phyloP scores from a whole-genome alignment of 2,888 invertebrate species.

The Selenia dentaria region DNA sequence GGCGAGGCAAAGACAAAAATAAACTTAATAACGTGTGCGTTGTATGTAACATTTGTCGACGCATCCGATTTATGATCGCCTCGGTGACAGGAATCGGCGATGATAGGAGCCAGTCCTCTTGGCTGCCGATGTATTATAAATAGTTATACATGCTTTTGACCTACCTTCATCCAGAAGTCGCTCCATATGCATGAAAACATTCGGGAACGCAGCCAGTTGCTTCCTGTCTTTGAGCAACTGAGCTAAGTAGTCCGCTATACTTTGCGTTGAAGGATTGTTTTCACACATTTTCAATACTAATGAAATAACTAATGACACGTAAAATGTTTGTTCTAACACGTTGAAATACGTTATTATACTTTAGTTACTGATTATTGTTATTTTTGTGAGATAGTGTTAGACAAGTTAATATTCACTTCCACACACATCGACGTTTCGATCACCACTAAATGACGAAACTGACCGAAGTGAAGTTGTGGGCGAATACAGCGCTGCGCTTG shows the following conservation, averaged over 20 bases:
- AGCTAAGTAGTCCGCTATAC: conserved; percentile 99
- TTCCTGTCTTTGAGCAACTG: conserved; percentile 99
- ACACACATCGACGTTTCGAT: conserved; percentile 81
- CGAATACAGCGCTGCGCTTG: conserved; percentile 80
- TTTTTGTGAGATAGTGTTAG: conserved; percentile 82
- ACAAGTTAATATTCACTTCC: conserved; percentile 83
- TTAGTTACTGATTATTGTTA: conserved; percentile 81
- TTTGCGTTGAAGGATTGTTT: conserved; percentile 92
- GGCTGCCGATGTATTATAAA: conserved; percentile 53
- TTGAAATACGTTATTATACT: conserved; percentile 73
- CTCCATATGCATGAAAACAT: conserved; percentile 99
- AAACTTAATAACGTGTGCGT: conserved; percentile 83
- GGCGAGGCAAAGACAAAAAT: conserved; percentile 82
- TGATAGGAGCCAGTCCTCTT: conserved; percentile 52
- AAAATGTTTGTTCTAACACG: conserved; percentile 75
- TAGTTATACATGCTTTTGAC: conserved; percentile 59
- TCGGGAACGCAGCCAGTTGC: conserved; percentile 99
- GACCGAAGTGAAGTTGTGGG: conserved; percentile 83
- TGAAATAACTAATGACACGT: conserved; percentile 73
- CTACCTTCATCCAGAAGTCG: conserved; percentile 99
- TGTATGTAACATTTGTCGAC: conserved; percentile 79
- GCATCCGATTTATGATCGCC: conserved; percentile 76
- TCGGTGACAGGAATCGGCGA: conserved; percentile 67
- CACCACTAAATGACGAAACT: conserved; percentile 82
- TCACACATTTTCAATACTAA: conserved; percentile 82